Evolutionary conservation across 2,113 vertebrate species (phyloP).

Genomic region (Eulacestoma nigropectus): DNA sequence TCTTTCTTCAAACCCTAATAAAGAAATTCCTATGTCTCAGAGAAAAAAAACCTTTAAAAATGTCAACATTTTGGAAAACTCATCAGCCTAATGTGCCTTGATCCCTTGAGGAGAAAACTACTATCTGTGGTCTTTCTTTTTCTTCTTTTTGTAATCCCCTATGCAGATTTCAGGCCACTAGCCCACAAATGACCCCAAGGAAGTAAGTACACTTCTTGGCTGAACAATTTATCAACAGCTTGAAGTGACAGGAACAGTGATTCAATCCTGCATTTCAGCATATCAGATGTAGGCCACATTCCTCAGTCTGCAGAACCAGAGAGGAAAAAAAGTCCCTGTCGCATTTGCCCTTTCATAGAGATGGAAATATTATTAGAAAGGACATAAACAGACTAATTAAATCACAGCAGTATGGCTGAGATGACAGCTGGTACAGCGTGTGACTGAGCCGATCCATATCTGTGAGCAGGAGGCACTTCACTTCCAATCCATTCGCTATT

Average conservation of each 20-base stretch:
- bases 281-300: slow-evolving; percentile 89
- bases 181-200: slow-evolving; percentile 72
- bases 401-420: slow-evolving; percentile 98
- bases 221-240: slow-evolving; percentile 82
- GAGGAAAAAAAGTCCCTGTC: slow-evolving; percentile 82
- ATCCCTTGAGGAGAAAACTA: neutral
- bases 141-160: neutral
- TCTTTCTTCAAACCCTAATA: neutral
- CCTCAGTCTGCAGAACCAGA: slow-evolving; percentile 79
- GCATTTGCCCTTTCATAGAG: slow-evolving; percentile 97
- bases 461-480: slow-evolving; percentile 89
- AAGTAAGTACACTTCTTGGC: slow-evolving; percentile 75
- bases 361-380: slow-evolving; percentile 99
- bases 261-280: slow-evolving; percentile 70
- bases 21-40: neutral
- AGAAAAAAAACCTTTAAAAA: neutral
- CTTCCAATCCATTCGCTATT: slow-evolving; percentile 84
- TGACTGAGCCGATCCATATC: slow-evolving; percentile 98
- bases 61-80: neutral
- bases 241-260: slow-evolving; percentile 79
- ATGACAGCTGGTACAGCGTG: slow-evolving; percentile 99
- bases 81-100: neutral
- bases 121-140: neutral
- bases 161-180: slow-evolving; percentile 49
- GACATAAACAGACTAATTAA: slow-evolving; percentile 99